Conservation (phyloP, 2,113 vertebrate genomes). For the Anthoscopus minutus region DNA sequence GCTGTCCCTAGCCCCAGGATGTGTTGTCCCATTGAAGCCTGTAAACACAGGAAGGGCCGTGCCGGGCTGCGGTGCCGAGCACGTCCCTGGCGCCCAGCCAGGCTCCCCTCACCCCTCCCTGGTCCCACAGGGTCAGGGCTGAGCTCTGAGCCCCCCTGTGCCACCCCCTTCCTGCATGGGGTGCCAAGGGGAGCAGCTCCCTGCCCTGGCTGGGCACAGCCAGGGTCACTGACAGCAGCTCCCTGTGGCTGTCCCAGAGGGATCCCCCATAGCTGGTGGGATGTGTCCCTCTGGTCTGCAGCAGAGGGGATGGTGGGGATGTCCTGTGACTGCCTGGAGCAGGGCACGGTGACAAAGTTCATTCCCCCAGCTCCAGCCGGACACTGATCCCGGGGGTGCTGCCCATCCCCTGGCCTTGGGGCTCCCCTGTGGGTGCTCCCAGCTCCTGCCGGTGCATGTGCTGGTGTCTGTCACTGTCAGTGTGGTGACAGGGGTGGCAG, state of each 20-base stretch:
- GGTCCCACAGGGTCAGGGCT: not conserved
- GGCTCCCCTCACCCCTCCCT: not conserved
- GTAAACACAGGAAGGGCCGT: conserved; percentile 41
- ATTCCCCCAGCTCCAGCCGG: accelerated
- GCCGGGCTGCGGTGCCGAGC: not conserved
- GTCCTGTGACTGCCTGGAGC: not conserved
- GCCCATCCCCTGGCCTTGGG: not conserved
- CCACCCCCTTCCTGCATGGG: not conserved
- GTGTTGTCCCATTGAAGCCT: not conserved
- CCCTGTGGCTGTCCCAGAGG: not conserved
- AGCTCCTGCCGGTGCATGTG: accelerated
- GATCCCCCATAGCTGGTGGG: not conserved
- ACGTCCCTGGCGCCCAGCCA: not conserved
- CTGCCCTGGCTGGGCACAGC: too few species aligned
- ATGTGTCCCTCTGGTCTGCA: not conserved
- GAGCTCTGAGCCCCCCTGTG: not conserved
- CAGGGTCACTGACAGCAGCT: accelerated
- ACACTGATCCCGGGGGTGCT: accelerated
- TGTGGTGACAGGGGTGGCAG: not conserved
- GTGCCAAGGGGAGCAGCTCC: not conserved
- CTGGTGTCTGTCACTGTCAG: not conserved
- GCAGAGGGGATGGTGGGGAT: not conserved
- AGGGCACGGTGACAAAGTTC: not conserved
- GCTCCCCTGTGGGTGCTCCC: not conserved
- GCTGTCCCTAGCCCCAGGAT: not conserved